phyloP scores from a whole-genome alignment of 2,113 vertebrate genomes.

The Galbula dea region DNA sequence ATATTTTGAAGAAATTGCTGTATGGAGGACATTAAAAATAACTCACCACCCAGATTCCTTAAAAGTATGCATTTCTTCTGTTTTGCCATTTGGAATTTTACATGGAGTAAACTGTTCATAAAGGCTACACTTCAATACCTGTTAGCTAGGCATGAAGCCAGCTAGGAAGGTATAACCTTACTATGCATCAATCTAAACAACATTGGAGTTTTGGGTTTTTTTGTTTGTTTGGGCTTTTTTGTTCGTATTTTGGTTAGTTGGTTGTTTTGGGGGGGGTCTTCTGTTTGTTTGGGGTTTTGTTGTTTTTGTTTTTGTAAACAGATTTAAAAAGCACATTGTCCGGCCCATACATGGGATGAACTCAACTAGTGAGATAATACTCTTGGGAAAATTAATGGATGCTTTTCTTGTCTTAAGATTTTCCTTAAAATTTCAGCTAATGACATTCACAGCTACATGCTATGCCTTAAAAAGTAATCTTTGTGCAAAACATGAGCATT shows the following conservation, averaged over 20 bases:
- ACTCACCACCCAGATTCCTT: not conserved
- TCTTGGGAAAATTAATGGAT: not conserved
- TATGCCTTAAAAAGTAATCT: not conserved
- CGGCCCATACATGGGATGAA: not conserved
- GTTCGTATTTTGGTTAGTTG: too few relatives aligned
- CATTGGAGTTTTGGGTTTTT: too few relatives aligned
- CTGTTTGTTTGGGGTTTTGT: too few relatives aligned
- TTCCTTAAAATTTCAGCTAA: not conserved
- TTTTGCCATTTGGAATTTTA: not conserved
- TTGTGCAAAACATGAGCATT: not conserved
- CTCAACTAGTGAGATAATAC: not conserved
- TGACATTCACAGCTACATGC: not conserved
- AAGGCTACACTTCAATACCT: not conserved
- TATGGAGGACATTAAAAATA: not conserved
- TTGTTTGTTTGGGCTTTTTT: too few relatives aligned
- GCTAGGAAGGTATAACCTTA: not conserved
- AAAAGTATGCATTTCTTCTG: not conserved
- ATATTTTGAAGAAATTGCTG: not conserved
- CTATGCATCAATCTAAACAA: not conserved
- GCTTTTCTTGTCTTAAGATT: not conserved
- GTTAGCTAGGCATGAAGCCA: not conserved
- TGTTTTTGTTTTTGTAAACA: not conserved
- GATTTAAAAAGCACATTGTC: not conserved
- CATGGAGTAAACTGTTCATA: not conserved
- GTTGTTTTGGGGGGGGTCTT: too few relatives aligned